Conservation (phyloP, 1,140 invertebrate species). For the Plodia interpunctella region DNA sequence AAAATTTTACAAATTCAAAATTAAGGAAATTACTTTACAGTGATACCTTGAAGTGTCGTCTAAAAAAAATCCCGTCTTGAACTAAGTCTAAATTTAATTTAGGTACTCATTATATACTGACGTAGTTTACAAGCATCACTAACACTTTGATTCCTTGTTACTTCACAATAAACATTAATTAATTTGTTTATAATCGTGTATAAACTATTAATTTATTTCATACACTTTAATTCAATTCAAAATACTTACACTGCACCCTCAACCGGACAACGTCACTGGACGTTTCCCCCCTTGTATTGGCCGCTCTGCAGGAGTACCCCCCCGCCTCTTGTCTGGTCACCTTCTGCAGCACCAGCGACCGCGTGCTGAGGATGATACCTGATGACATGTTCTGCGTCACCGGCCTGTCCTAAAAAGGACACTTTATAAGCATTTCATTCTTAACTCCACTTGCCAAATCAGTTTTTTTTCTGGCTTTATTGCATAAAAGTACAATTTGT, state of each 20-base stretch:
- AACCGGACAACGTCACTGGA: constrained; percentile 85
- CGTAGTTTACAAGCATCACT: no score
- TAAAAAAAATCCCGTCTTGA: no score
- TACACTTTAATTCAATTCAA: constrained; percentile 1
- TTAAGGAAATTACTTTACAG: no score
- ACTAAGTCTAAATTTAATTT: no score
- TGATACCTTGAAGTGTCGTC: no score
- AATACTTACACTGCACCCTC: constrained; percentile 89
- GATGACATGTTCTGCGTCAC: constrained; percentile 89
- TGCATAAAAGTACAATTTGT: background rate
- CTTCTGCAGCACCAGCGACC: constrained; percentile 89
- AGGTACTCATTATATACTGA: no score
- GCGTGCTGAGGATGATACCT: constrained; percentile 90
- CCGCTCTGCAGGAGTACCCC: constrained; percentile 88
- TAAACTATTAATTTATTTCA: no score
- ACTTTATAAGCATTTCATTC: background rate
- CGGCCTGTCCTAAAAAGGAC: constrained; percentile 80
- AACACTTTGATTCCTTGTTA: no score
- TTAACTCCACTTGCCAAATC: background rate
- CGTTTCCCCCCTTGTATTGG: constrained; percentile 88
- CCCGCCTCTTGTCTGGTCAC: constrained; percentile 88
- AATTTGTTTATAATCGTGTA: no score
- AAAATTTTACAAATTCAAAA: no score
- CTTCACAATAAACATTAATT: no score
- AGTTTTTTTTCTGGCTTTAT: no score